A percentile compares a stretch with the other conserved stretches of the same genome.
Evolutionary conservation across 2,113 vertebrate genomes (phyloP).

Genomic region (Equus quagga): DNA sequence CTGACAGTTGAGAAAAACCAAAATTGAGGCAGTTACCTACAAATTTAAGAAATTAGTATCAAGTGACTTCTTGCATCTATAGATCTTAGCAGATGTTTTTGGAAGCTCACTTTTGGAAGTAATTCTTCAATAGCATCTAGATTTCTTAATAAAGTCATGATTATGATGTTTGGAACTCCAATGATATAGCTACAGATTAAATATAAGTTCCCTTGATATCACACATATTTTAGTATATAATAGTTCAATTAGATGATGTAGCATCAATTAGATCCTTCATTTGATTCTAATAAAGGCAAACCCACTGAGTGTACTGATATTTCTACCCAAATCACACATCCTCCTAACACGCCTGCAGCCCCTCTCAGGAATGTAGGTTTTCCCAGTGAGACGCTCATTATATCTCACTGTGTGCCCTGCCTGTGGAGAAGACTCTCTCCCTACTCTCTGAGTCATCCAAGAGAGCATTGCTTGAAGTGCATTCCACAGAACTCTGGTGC

Average conservation of each 20-base stretch:
- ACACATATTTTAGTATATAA: not conserved
- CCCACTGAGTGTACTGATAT: not conserved
- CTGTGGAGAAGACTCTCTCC: not conserved
- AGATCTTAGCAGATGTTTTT: not conserved
- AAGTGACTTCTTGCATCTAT: not conserved
- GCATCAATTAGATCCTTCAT: not conserved
- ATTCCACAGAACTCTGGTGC: not conserved
- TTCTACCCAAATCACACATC: not conserved
- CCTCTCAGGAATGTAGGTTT: not conserved
- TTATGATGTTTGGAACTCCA: not conserved
- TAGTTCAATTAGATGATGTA: not conserved
- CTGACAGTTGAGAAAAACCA: not conserved
- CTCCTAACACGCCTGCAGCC: not conserved
- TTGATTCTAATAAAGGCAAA: not conserved
- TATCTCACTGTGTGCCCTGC: not conserved
- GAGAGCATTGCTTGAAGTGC: not conserved
- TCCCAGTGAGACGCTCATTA: not conserved
- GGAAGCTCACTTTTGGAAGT: not conserved
- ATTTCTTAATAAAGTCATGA: not conserved
- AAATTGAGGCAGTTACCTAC: conserved; percentile 6
- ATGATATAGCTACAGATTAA: not conserved
- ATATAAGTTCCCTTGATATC: not conserved
- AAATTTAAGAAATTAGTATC: conserved; percentile 24
- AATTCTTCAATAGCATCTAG: conserved; percentile 17
- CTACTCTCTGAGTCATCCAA: not conserved